Evolutionary conservation across 92 coral and sea anemone genomes (phyloP), one percentile per base, ranked within the genome.

Genomic region (Bergia sp.): DNA sequence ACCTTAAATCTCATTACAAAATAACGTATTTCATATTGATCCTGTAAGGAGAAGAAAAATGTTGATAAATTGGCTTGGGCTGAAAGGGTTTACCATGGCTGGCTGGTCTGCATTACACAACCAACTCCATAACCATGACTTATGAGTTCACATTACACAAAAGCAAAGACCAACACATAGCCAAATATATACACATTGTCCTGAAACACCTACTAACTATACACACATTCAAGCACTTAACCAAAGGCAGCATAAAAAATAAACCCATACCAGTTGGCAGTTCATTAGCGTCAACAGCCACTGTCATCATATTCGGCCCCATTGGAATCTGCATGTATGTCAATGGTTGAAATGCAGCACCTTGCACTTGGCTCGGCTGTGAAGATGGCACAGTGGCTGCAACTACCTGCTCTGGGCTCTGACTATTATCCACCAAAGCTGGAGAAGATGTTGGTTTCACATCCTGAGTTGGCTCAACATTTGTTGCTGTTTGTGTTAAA

Each of bases 401-500:
- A 8, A 13, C 37, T 1, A 67, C 10, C 29, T 84, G 78, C 79
- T 84, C 87, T 45, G 87, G 87, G 16, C 66, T 84, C 65, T 36
- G 79, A 43, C 78, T 18, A 37, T 67, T 55, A 37, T 84, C 87
- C 44, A 72, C 37, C 2, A 44, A 49, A 20, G 75, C 87, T 4
- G 87, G 87, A 29, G 87, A 84, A 71, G 87, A 84, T 0, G 79
- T 10, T 18, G 61, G 66, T 20, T 71, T 84, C 29, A 73, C 15
- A 4, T 71, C 78, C 87, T 84, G 87, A 44, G 79, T 21, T 29
- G 87, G 44, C 69, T 84, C 87, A 72, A 84, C 42, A 67, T 71
- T 69, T 16, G 57, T 67, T 43, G 77, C 23, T 13, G 61, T 72
- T 37, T 53, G 79, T 36, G 45, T 47, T 64, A 72, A 7, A 21